A percentile compares a stretch with the other conserved stretches of the same genome.
phyloP scores from a whole-genome alignment of 1,140 invertebrate species.

The Drosophila miranda region DNA sequence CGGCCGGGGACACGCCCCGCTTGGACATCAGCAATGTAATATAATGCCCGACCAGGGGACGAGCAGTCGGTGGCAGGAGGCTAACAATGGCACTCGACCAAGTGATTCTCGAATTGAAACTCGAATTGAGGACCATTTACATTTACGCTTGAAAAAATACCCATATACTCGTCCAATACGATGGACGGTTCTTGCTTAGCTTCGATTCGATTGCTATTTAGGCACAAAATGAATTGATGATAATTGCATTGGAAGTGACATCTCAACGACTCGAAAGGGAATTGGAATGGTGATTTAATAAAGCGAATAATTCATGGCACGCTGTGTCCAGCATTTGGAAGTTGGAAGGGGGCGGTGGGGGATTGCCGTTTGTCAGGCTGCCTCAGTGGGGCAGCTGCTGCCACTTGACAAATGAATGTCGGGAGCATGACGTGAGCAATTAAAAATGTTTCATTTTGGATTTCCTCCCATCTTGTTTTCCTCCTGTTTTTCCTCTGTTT shows the following conservation, averaged over 20 bases:
- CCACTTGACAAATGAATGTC: constrained; percentile 73
- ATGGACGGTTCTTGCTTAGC: background rate
- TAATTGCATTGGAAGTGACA: constrained; percentile 49
- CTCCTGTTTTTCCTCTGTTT: constrained; percentile 27
- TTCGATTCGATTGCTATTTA: constrained; percentile 4
- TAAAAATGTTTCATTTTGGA: constrained; percentile 44
- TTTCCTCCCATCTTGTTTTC: constrained; percentile 1
- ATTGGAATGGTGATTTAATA: constrained; percentile 64
- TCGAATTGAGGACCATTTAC: constrained; percentile 9
- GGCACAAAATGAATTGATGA: constrained; percentile 4
- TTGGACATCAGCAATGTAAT: constrained; percentile 35
- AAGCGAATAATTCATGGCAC: constrained; percentile 66
- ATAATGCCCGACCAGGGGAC: constrained; percentile 20
- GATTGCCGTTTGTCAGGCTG: too few species aligned
- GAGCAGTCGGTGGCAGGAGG: constrained; percentile 15
- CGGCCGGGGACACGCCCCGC: background rate
- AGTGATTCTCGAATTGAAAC: constrained; percentile 15
- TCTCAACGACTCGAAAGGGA: constrained; percentile 30
- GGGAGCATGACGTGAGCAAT: constrained; percentile 69
- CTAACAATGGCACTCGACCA: constrained; percentile 24
- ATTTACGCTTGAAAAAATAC: constrained; percentile 10
- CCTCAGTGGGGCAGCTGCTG: constrained; percentile 43
- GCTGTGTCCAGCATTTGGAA: constrained; percentile 16
- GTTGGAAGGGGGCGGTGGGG: background rate
- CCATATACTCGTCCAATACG: background rate